A percentile compares a stretch with the other conserved stretches of the same genome.
These are phyloP conservation scores for Urosaurus nigricauda DNA, from an alignment of 2,797 vertebrate species.

Conservation along the genomic window DNA sequence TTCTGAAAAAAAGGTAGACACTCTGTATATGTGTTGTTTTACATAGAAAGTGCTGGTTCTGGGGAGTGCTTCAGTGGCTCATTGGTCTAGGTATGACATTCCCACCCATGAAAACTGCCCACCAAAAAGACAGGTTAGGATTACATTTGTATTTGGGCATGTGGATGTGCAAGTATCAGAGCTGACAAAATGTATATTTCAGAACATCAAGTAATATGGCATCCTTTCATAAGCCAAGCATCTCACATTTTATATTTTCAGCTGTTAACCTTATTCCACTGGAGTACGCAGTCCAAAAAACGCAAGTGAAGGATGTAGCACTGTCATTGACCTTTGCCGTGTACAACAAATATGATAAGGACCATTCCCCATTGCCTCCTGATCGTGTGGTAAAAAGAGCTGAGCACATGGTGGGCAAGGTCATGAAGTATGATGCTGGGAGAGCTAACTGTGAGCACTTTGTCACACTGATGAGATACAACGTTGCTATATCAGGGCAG, in stretches of 20 bases:
- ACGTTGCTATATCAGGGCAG: background rate
- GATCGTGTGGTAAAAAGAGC: background rate
- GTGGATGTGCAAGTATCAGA: too few species aligned
- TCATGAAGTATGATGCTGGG: accelerated
- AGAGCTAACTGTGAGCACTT: slow-evolving; percentile 10
- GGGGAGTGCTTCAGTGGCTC: too few species aligned
- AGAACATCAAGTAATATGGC: background rate
- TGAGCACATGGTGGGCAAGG: background rate
- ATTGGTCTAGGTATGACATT: too few species aligned
- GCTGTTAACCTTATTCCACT: background rate
- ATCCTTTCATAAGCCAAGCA: background rate
- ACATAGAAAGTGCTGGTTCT: too few species aligned
- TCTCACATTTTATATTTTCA: background rate
- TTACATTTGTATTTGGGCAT: background rate
- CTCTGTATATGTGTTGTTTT: too few species aligned
- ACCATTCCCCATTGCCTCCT: background rate
- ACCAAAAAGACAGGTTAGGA: background rate
- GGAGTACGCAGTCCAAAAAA: background rate
- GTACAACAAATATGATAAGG: background rate
- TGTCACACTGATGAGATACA: slow-evolving; percentile 14
- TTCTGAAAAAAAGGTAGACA: too few species aligned
- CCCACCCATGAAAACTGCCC: too few species aligned
- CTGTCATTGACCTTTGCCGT: background rate
- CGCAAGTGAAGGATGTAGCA: background rate
- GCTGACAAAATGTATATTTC: background rate